These are phyloP conservation scores for Neodontobutis hainanensis DNA, from an alignment of 2,113 vertebrate genomes.

Conservation along the genomic window DNA sequence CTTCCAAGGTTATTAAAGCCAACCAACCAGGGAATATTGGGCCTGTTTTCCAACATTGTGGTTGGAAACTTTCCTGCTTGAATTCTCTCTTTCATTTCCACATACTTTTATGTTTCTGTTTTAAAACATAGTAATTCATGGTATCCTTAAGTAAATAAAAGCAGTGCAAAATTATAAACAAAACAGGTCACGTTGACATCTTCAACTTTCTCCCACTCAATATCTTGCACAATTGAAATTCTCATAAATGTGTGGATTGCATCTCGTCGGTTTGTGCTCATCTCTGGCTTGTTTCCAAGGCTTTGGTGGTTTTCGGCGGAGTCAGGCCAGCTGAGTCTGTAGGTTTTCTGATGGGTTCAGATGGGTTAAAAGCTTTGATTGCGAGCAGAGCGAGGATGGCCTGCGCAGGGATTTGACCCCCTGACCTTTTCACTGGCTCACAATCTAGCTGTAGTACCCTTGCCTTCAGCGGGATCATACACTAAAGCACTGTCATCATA, in stretches of 20 bases:
- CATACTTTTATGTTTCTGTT: constrained; percentile 2
- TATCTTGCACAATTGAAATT: no score
- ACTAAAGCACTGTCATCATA: background rate
- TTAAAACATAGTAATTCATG: constrained; percentile 3
- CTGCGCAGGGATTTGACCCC: constrained; percentile 26
- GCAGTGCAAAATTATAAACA: background rate
- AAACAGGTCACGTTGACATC: background rate
- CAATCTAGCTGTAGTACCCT: constrained; percentile 4
- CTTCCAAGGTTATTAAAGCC: constrained; percentile 46
- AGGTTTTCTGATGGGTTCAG: constrained; percentile 48
- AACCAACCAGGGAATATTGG: constrained; percentile 44
- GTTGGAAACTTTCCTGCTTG: constrained; percentile 30
- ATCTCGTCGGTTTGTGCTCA: constrained; percentile 26
- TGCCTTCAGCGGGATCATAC: constrained; percentile 24
- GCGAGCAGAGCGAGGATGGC: constrained; percentile 11
- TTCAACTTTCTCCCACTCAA: no score
- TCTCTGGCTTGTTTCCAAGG: constrained; percentile 21
- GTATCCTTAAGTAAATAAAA: background rate
- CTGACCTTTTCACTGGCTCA: constrained; percentile 20
- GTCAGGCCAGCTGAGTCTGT: constrained; percentile 36
- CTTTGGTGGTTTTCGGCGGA: constrained; percentile 24
- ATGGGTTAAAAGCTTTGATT: constrained; percentile 57
- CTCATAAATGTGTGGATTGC: constrained; percentile 35
- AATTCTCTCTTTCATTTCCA: constrained; percentile 28
- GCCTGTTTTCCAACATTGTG: constrained; percentile 26